Conservation (phyloP, 2,888 invertebrate genomes). For the Latrodectus elegans region DNA sequence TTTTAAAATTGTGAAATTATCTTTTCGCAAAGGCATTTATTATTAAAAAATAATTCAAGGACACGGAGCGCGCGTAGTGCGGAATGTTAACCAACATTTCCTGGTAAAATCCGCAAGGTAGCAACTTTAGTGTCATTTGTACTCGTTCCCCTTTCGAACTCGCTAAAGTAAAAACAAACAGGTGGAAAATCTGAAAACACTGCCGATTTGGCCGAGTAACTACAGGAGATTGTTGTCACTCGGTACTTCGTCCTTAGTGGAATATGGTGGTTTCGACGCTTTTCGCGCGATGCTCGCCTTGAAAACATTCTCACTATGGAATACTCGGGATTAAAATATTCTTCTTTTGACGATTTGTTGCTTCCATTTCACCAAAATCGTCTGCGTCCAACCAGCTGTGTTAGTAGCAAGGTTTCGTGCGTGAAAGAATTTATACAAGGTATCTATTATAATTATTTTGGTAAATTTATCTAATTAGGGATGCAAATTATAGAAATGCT, state of each 20-base stretch:
- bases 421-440: conserved; percentile 59
- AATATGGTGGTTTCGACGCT: conserved; percentile 19
- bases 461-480: too few relatives aligned
- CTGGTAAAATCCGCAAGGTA: too few relatives aligned
- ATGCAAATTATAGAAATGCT: too few relatives aligned
- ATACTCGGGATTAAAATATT: conserved; percentile 40
- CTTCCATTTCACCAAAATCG: conserved; percentile 57
- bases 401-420: conserved; percentile 40
- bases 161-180: conserved; percentile 14
- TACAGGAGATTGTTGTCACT: conserved; percentile 14
- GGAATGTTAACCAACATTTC: too few relatives aligned
- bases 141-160: conserved; percentile 11
- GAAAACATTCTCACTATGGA: conserved; percentile 29
- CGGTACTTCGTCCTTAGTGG: conserved; percentile 2
- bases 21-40: too few relatives aligned
- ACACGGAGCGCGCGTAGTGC: too few relatives aligned
- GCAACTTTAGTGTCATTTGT: conserved; percentile 10
- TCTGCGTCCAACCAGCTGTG: conserved; percentile 30
- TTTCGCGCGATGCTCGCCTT: conserved; percentile 9
- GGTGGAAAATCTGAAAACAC: conserved; percentile 8
- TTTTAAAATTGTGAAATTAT: too few relatives aligned
- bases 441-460: neutral
- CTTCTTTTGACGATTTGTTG: conserved; percentile 56
- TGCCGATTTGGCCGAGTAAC: neutral
- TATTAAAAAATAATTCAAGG: too few relatives aligned